phyloP scores from a whole-genome alignment of 2,113 vertebrate species.

The Oryzias woworae region DNA sequence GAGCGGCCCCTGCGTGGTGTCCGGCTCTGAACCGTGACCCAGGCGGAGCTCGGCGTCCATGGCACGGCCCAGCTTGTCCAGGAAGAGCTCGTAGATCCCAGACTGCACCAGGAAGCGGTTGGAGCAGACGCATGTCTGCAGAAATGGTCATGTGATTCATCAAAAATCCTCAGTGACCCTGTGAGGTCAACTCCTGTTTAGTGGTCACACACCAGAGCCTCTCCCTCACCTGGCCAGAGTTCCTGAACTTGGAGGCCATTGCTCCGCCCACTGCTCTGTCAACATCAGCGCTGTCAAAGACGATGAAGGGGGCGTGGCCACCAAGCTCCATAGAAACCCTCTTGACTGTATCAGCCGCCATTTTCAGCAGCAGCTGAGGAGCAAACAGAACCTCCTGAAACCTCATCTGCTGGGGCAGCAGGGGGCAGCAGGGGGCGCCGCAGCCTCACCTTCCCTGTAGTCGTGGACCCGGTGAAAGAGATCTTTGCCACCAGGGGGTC shows the following conservation, averaged over 20 bases:
- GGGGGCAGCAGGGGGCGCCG: not conserved
- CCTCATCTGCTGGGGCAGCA: not conserved
- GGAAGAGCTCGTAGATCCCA: conserved; percentile 86
- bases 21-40: conserved; percentile 88
- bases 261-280: conserved; percentile 88
- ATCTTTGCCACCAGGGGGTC: conserved; percentile 90
- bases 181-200: not conserved
- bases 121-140: conserved; percentile 92
- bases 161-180: not conserved
- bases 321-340: conserved; percentile 96
- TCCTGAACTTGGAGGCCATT: conserved; percentile 91
- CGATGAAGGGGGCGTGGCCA: conserved; percentile 94
- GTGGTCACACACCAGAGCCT: not conserved
- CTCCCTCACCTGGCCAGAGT: conserved; percentile 85
- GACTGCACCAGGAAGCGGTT: conserved; percentile 95
- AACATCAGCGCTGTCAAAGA: conserved; percentile 90
- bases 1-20: conserved; percentile 91
- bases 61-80: conserved; percentile 82
- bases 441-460: conserved; percentile 88
- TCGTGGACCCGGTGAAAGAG: conserved; percentile 96
- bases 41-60: conserved; percentile 83
- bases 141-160: not conserved
- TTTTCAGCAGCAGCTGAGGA: conserved; percentile 83
- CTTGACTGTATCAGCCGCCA: conserved; percentile 89
- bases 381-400: not conserved